Percentiles rank a stretch among this genome's conserved stretches.
These are phyloP conservation scores for Lates calcarifer DNA, from an alignment of 2,113 vertebrate genomes.

Conservation along the genomic window DNA sequence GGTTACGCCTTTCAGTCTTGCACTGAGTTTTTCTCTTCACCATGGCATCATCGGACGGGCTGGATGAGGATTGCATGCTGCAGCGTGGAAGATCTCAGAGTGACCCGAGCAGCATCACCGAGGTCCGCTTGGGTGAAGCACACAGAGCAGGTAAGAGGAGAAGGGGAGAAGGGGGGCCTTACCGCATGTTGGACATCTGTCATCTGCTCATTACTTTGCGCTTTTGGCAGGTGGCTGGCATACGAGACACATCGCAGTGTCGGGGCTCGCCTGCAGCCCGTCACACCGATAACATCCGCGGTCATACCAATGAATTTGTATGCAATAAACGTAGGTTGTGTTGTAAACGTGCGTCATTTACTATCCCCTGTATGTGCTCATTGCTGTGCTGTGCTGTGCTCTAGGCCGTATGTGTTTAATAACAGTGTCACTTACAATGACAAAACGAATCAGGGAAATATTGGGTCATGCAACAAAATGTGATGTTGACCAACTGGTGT, in stretches of 20 bases:
- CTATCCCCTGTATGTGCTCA: not conserved
- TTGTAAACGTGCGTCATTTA: slow-evolving; percentile 65
- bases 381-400: not conserved
- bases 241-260: not conserved
- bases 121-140: slow-evolving; percentile 83
- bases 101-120: slow-evolving; percentile 93
- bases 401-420: slow-evolving; percentile 16
- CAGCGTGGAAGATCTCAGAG: slow-evolving; percentile 93
- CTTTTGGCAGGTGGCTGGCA: not conserved
- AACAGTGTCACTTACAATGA: not conserved
- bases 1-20: slow-evolving; percentile 64
- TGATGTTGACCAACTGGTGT: slow-evolving; percentile 37
- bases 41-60: slow-evolving; percentile 91
- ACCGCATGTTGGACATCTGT: slow-evolving; percentile 41
- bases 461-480: not conserved
- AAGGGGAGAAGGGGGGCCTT: not conserved
- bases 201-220: not conserved
- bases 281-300: not conserved
- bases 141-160: slow-evolving; percentile 86
- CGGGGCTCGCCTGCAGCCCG: slow-evolving; percentile 19
- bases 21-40: slow-evolving; percentile 53
- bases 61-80: slow-evolving; percentile 87
- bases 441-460: not conserved
- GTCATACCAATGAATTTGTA: slow-evolving; percentile 43
- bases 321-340: slow-evolving; percentile 49